Conservation (phyloP, 37 sponge, comb jelly and placozoan species). For the Theonella swinhoei region DNA sequence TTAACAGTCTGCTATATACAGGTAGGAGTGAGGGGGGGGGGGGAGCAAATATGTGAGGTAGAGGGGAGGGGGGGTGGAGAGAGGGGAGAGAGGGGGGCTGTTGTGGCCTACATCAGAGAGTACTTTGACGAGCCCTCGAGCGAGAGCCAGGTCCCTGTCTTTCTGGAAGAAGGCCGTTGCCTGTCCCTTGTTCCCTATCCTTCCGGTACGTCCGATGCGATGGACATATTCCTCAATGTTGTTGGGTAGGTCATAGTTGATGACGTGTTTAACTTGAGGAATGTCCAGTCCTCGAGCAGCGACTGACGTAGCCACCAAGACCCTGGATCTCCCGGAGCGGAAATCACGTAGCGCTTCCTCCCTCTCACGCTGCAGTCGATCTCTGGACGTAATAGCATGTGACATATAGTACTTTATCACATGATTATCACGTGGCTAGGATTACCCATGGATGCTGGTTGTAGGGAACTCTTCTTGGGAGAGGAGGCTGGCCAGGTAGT, state of each 20-base stretch:
- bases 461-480: conserved; percentile 90
- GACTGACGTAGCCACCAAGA: conserved; percentile 93
- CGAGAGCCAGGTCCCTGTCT: conserved; percentile 69
- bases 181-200: conserved; percentile 88
- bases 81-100: neutral
- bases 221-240: conserved; percentile 95
- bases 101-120: conserved; percentile 63
- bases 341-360: conserved; percentile 94
- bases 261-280: conserved; percentile 90
- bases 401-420: neutral
- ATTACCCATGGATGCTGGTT: conserved; percentile 95
- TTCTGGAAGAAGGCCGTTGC: conserved; percentile 93
- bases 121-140: conserved; percentile 88
- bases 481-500: conserved; percentile 87
- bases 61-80: neutral
- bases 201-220: conserved; percentile 94
- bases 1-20: no score
- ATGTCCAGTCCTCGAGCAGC: conserved; percentile 97
- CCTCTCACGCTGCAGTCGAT: conserved; percentile 91
- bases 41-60: no score
- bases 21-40: no score
- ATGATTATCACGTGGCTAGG: neutral
- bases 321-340: conserved; percentile 77
- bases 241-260: conserved; percentile 93
- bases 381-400: conserved; percentile 48